phyloP scores from a whole-genome alignment of 2,888 invertebrate genomes.

The Ceriagrion tenellum region DNA sequence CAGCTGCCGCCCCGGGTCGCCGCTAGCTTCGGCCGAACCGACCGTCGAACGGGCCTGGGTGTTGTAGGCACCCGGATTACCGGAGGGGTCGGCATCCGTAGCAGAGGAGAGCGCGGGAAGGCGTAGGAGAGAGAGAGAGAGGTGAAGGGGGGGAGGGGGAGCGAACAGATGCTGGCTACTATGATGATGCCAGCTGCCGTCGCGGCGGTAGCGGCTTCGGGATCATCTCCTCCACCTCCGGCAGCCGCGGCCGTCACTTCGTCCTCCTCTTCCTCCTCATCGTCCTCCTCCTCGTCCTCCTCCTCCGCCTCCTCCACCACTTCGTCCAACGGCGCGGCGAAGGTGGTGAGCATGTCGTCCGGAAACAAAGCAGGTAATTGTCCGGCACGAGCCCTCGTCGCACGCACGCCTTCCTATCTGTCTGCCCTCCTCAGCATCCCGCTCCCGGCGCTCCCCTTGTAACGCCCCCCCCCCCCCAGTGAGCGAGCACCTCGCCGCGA shows the following conservation, averaged over 20 bases:
- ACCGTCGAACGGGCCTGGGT: background rate
- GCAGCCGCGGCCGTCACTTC: slow-evolving; percentile 59
- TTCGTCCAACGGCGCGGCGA: slow-evolving; percentile 64
- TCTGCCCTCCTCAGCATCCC: too few species aligned
- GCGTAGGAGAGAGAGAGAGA: background rate
- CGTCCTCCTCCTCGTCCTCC: slow-evolving; percentile 44
- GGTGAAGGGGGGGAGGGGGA: slow-evolving; percentile 42
- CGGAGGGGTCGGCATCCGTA: background rate
- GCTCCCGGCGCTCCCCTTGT: too few species aligned
- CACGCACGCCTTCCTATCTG: background rate
- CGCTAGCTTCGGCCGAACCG: background rate
- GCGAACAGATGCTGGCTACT: slow-evolving; percentile 66
- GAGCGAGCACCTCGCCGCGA: too few species aligned
- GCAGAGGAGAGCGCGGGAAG: slow-evolving; percentile 26
- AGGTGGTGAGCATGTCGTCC: slow-evolving; percentile 67
- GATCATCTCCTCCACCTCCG: slow-evolving; percentile 60
- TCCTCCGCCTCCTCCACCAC: slow-evolving; percentile 64
- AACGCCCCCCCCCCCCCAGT: too few species aligned
- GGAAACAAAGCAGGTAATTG: slow-evolving; percentile 62
- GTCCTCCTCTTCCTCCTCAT: slow-evolving; percentile 59
- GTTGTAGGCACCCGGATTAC: background rate
- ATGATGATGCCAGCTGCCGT: slow-evolving; percentile 68
- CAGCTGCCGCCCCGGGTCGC: background rate
- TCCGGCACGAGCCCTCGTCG: background rate
- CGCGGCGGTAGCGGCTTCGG: slow-evolving; percentile 65